Conservation (phyloP, 2,113 vertebrate species). For the Campylomormyrus tamandua region DNA sequence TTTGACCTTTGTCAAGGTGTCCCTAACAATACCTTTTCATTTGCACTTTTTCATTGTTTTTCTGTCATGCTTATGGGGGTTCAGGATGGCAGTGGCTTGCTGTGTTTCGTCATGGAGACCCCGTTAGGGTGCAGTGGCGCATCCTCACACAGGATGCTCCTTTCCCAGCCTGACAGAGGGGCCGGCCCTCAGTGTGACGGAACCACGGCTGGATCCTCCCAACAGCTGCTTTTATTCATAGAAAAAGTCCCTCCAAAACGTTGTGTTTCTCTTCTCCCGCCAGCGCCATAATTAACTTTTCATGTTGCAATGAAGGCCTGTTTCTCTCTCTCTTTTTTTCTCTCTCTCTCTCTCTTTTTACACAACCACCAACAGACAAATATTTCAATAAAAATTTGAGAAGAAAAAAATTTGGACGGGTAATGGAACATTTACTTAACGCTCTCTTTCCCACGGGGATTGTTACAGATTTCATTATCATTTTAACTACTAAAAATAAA, state of each 20-base stretch:
- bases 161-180: background rate
- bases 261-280: slow-evolving; percentile 71
- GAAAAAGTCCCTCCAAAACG: slow-evolving; percentile 66
- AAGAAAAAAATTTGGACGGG: slow-evolving; percentile 19
- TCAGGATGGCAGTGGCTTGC: background rate
- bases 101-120: background rate
- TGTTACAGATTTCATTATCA: background rate
- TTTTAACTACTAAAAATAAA: background rate
- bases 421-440: slow-evolving; percentile 6
- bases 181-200: slow-evolving; percentile 46
- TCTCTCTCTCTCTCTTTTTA: slow-evolving; percentile 2
- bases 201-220: slow-evolving; percentile 44
- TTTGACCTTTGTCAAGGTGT: background rate
- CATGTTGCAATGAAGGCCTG: slow-evolving; percentile 67
- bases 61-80: background rate
- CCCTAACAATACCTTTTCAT: background rate
- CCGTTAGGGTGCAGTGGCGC: background rate
- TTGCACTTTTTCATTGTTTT: background rate
- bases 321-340: slow-evolving; percentile 25
- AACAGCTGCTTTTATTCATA: slow-evolving; percentile 82
- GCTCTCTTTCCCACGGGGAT: background rate
- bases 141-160: background rate
- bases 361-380: slow-evolving; percentile 69
- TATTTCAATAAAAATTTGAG: slow-evolving; percentile 47
- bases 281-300: slow-evolving; percentile 77